These are phyloP conservation scores for Diploscapter pachys DNA, from an alignment of 1,140 invertebrate genomes.

Conservation along the genomic window DNA sequence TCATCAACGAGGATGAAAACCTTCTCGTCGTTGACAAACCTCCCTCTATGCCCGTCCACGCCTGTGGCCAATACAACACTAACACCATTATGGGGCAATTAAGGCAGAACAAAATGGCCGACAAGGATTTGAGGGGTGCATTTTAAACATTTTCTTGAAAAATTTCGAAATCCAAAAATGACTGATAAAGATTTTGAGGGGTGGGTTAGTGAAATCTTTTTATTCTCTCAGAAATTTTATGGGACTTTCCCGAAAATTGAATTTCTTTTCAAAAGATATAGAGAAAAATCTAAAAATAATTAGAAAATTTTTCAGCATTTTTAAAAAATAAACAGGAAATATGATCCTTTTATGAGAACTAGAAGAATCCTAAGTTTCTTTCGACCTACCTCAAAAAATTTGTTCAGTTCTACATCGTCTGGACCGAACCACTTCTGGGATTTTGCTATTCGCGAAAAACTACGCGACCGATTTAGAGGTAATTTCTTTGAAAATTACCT, in stretches of 20 bases:
- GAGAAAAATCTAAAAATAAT: too few relatives aligned
- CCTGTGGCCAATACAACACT: constrained; percentile 49
- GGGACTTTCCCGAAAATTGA: not conserved
- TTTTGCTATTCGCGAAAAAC: constrained; percentile 84
- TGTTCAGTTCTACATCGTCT: constrained; percentile 63
- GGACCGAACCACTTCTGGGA: constrained; percentile 87
- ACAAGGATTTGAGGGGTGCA: too few relatives aligned
- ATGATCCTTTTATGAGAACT: too few relatives aligned
- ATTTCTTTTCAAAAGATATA: too few relatives aligned
- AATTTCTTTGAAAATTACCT: constrained; percentile 1
- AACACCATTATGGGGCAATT: constrained; percentile 49
- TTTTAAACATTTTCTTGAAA: constrained; percentile 23
- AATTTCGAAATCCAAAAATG: constrained; percentile 23
- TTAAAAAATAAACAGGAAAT: too few relatives aligned
- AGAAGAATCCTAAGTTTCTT: too few relatives aligned
- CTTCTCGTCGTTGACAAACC: constrained; percentile 99
- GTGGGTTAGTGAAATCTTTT: too few relatives aligned
- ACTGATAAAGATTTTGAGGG: too few relatives aligned
- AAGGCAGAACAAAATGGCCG: constrained; percentile 3
- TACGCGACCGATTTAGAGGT: constrained; percentile 49
- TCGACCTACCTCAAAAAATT: not conserved
- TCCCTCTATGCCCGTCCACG: constrained; percentile 88
- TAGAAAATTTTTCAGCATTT: too few relatives aligned
- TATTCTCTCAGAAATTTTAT: too few relatives aligned
- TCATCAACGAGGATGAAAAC: constrained; percentile 94